Base-by-base conservation (phyloP, 2,113 vertebrate species). In the Xiphophorus hellerii region DNA sequence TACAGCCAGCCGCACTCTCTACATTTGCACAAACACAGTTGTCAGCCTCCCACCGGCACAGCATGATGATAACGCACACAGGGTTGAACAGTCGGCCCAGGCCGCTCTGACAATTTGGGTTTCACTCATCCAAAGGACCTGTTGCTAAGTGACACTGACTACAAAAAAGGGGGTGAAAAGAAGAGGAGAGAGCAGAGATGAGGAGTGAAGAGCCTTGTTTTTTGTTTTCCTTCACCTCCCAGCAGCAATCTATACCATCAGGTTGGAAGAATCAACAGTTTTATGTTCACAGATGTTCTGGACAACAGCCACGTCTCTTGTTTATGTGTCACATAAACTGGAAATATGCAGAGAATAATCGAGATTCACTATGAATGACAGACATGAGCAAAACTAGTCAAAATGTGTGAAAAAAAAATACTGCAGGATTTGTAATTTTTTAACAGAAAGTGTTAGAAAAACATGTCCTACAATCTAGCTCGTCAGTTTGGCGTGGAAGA, bases 131-230 rank as follows among this genome's bases (percentile, higher is more conserved):
- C 71, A 74, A 87, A 82, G 83, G 87, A 92, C 78, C 91, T 89
- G 93, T 93, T 93, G 92, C 92, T 93, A 90, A 84, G 92, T 86
- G 86, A 93, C 93, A 79, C 77, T 77, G 75, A 77, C 61, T 75
- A 87, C 82, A 88, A 82, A 80, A 78, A 83, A 81, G 17, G 44
- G 17, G 28, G 62, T n/a, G 30, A 20, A 65, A 25, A 39, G 12
- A 29, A 54, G 63, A 37, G 28, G 68, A 15, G 8, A 73, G 48
- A 29, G n/a, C 22, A 13, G 30, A 69, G 60, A 17, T 73, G 65
- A 80, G 31, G 28, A 74, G 48, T 17, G 17, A 31, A 48, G 67
- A 71, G 71, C 30, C 35, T 65, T 29, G 69, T 81, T 77, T 69
- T 3, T 65, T 29, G 69, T 81, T 77, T 69, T 3, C 22, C 33